Percentiles rank a stretch among this genome's conserved stretches.
phyloP scores from a whole-genome alignment of 2,113 vertebrate species.

The Canis aureus region DNA sequence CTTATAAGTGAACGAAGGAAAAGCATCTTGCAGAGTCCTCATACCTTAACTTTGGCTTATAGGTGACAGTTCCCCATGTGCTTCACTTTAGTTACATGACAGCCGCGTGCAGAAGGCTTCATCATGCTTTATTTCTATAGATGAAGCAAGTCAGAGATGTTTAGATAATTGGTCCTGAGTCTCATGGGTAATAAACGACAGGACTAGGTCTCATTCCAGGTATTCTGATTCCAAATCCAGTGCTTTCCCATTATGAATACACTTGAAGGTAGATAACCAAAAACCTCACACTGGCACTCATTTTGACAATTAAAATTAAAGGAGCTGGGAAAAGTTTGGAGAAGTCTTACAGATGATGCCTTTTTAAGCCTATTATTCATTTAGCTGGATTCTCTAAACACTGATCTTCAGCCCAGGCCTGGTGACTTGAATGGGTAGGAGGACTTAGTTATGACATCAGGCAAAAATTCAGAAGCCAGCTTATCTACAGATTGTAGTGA shows the following conservation, averaged over 20 bases:
- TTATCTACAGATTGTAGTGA: constrained; percentile 55
- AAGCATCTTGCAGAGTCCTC: neutral
- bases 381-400: constrained; percentile 52
- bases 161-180: neutral
- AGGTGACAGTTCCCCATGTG: neutral
- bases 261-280: neutral
- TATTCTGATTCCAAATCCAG: neutral
- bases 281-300: neutral
- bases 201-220: too few species aligned
- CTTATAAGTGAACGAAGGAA: neutral
- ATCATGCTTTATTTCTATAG: neutral
- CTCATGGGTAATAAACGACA: neutral
- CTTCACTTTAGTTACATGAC: neutral
- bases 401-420: constrained; percentile 53
- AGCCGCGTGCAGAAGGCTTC: neutral
- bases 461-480: neutral
- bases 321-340: neutral
- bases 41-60: neutral
- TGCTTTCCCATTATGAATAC: neutral
- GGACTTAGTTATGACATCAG: constrained; percentile 37
- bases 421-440: constrained; percentile 34
- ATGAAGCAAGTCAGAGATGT: neutral
- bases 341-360: constrained; percentile 46
- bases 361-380: constrained; percentile 69
- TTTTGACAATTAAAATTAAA: constrained; percentile 39